Evolutionary conservation across 2,888 invertebrate genomes (phyloP).

Genomic region (Gastrophysa polygoni): DNA sequence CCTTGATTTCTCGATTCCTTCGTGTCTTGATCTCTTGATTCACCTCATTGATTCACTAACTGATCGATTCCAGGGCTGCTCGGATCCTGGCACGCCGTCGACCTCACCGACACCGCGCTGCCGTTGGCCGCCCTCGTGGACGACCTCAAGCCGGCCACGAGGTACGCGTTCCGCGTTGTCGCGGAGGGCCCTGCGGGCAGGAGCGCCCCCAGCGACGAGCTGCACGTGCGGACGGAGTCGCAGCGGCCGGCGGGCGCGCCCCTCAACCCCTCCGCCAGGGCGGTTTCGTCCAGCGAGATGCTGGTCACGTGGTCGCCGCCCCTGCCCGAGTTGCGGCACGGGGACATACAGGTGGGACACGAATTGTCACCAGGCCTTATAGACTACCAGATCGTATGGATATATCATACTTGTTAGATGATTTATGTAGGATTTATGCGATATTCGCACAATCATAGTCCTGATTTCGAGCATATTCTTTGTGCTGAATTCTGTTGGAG

Average conservation of each 20-base stretch:
- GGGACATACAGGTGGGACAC: conserved; percentile 65
- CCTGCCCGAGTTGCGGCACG: conserved; percentile 70
- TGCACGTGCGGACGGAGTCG: conserved; percentile 70
- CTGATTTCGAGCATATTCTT: no score
- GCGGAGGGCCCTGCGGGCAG: conserved; percentile 77
- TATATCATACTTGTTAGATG: no score
- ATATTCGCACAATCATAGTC: no score
- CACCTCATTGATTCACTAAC: no score
- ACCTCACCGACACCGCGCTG: conserved; percentile 67
- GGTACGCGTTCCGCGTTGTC: conserved; percentile 72
- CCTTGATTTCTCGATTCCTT: no score
- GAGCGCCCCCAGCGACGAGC: conserved; percentile 69
- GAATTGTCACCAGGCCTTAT: no score
- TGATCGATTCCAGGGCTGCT: neutral
- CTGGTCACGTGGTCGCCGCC: conserved; percentile 79
- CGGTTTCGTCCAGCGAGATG: conserved; percentile 75
- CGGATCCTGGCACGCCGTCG: conserved; percentile 67
- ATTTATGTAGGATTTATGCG: no score
- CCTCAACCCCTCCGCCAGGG: conserved; percentile 68
- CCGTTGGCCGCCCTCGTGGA: conserved; percentile 69
- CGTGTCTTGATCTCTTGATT: no score
- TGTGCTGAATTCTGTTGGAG: no score
- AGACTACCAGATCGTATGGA: no score
- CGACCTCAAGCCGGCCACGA: conserved; percentile 73
- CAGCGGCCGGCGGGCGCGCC: conserved; percentile 75